Evolutionary conservation across 2,797 vertebrate species (phyloP).

Genomic region (Leuciscus waleckii): DNA sequence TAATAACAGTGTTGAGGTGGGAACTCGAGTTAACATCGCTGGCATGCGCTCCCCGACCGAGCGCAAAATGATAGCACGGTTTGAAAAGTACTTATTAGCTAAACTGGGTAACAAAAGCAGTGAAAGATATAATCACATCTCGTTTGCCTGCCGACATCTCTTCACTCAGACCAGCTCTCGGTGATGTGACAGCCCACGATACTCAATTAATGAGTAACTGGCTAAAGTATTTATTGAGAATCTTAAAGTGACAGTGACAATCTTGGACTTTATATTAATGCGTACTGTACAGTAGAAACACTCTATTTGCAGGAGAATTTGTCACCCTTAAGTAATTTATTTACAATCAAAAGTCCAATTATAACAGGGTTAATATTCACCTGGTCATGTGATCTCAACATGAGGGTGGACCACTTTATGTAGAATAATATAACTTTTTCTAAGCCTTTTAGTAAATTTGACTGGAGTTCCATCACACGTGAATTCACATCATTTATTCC

Average conservation of each 20-base stretch:
- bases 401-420: not conserved
- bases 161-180: slow-evolving; percentile 84
- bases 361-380: not conserved
- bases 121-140: slow-evolving; percentile 86
- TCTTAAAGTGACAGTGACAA: slow-evolving; percentile 63
- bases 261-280: not conserved
- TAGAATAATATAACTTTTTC: not conserved
- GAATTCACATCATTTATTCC: not conserved
- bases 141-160: slow-evolving; percentile 81
- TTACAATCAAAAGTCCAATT: not conserved
- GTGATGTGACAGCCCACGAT: slow-evolving; percentile 82
- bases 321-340: not conserved
- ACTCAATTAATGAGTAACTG: slow-evolving; percentile 85
- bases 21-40: slow-evolving; percentile 75
- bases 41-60: slow-evolving; percentile 73
- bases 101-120: slow-evolving; percentile 88
- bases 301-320: not conserved
- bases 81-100: slow-evolving; percentile 86
- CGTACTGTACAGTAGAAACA: not conserved
- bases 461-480: not conserved
- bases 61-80: slow-evolving; percentile 71
- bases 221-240: slow-evolving; percentile 85
- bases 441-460: not conserved
- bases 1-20: slow-evolving; percentile 76
- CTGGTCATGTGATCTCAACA: slow-evolving; percentile 5